Evolutionary conservation across 2,888 invertebrate genomes (phyloP).

Genomic region (Apoderus coryli): DNA sequence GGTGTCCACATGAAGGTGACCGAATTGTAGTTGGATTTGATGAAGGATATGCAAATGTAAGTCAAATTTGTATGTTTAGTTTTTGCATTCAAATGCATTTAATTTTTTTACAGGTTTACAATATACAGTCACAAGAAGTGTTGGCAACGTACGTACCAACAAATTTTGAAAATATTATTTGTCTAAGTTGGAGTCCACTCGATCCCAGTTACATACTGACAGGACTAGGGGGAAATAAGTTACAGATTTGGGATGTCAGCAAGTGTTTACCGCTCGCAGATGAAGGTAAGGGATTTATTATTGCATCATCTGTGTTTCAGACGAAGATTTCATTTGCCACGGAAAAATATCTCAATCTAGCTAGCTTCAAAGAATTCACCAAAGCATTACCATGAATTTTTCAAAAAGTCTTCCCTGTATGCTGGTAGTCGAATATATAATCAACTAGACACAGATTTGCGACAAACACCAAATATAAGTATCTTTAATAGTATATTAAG

Average conservation of each 20-base stretch:
- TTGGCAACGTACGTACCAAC: conserved; percentile 47
- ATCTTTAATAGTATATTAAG: no score
- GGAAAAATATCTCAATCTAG: no score
- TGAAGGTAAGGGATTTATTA: no score
- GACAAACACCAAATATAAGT: no score
- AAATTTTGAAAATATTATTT: conserved; percentile 37
- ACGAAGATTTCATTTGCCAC: no score
- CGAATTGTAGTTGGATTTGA: conserved; percentile 51
- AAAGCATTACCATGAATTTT: no score
- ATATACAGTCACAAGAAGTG: conserved; percentile 38
- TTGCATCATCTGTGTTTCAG: no score
- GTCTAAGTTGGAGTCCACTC: conserved; percentile 48
- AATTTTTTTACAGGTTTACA: conserved; percentile 42
- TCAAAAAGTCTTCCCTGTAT: no score
- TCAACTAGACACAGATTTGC: no score
- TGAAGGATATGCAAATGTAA: conserved; percentile 54
- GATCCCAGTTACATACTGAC: conserved; percentile 46
- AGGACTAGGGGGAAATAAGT: conserved; percentile 49
- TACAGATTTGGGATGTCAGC: conserved; percentile 55
- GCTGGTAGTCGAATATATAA: no score
- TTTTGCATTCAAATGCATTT: conserved; percentile 7
- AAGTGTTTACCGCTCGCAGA: no score
- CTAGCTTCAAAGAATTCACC: no score
- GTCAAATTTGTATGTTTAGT: conserved; percentile 6
- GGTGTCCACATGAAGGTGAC: conserved; percentile 26